Conservation (phyloP, 2,113 vertebrate species). For the Epinephelus moara region DNA sequence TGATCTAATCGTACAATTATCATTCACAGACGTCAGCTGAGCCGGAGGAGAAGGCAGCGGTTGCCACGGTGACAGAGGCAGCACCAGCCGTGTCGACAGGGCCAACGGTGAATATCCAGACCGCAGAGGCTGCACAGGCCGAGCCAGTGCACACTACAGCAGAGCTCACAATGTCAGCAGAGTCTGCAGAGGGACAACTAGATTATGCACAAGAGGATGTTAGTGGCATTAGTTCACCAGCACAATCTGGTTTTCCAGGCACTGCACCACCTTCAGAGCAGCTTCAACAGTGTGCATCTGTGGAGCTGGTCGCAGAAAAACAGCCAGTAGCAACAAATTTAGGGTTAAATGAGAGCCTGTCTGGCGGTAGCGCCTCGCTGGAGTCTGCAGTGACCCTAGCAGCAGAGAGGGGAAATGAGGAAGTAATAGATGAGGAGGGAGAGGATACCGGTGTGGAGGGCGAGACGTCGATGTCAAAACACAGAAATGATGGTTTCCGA, state of each 20-base stretch:
- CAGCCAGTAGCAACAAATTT: background rate
- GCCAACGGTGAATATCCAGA: slow-evolving; percentile 82
- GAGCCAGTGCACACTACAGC: slow-evolving; percentile 49
- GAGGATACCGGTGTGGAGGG: slow-evolving; percentile 11
- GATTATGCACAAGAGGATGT: background rate
- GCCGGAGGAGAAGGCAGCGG: slow-evolving; percentile 44
- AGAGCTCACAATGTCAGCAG: slow-evolving; percentile 14
- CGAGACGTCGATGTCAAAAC: slow-evolving; percentile 1
- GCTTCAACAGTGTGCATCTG: background rate
- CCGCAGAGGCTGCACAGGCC: slow-evolving; percentile 79
- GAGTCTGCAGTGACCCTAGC: background rate
- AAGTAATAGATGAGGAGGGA: slow-evolving; percentile 3
- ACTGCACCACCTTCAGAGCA: background rate
- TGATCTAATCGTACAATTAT: slow-evolving; percentile 30
- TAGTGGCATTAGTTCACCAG: background rate
- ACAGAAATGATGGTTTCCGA: slow-evolving; percentile 1
- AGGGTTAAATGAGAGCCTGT: background rate
- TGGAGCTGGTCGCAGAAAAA: background rate
- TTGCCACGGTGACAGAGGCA: slow-evolving; percentile 65
- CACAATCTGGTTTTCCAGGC: background rate
- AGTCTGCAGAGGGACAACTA: background rate
- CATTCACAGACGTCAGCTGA: slow-evolving; percentile 68
- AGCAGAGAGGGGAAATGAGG: background rate
- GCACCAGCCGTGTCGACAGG: slow-evolving; percentile 79
- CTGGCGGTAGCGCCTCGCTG: background rate